Evolutionary conservation across 2,888 invertebrate genomes (phyloP), one percentile per base, ranked within the genome.

Genomic region (Deroplatys truncata): DNA sequence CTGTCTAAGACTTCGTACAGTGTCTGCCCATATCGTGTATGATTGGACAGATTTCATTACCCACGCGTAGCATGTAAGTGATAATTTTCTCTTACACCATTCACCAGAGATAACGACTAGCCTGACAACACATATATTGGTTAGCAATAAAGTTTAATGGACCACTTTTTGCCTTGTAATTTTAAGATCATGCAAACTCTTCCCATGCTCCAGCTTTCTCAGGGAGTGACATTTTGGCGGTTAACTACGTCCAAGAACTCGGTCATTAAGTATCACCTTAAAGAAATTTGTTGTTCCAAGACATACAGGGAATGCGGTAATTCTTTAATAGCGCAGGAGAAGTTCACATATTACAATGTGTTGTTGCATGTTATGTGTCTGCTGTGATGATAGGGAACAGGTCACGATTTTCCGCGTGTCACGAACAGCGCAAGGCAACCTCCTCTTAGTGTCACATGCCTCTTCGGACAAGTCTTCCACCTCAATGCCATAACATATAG

Each of bases 391-490:
- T 83, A 87, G 87, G 83, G 87, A 87, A 87, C 87, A 28, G 83
- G 87, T 87, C 87, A 87, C 87, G 87, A 87, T 87, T 87, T 83
- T 83, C 83, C 31, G 35, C 86, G 82, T 83, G 35, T 87, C 87
- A 87, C 87, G 87, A 87, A 87, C 43, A 31, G 82, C 87, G 83
- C 82, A 25, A 49, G 16, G 43, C 83, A 87, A 83, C 87, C 87
- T 87, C 43, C 35, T 87, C 87, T 87, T 83, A 87, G 87, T 87
- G 87, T 87, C 87, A 87, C 87, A 87, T 87, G 87, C 20, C 25
- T 72, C 87, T 87, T 87, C 35, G 87, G 82, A 87, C 35, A 87
- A 83, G 82, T 87, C 87, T 87, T 87, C 87, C 16, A 82, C 83
- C 83, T 87, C 83, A 31, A 31, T 87, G 87, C 87, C 87, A 87